phyloP scores from a whole-genome alignment of 2,113 vertebrate species.

The Micronycteris hirsuta region DNA sequence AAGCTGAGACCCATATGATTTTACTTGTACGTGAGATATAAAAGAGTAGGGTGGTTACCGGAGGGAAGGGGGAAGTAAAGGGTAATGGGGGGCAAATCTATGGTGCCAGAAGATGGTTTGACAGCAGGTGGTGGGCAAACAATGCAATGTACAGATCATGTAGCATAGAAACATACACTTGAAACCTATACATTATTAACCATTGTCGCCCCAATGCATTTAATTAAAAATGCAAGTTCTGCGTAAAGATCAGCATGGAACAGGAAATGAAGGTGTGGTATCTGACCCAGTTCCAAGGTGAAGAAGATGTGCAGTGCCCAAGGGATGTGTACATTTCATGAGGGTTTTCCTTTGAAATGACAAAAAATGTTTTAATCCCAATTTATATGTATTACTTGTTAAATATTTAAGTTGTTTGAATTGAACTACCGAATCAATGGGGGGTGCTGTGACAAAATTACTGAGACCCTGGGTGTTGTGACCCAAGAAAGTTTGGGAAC shows the following conservation, averaged over 20 bases:
- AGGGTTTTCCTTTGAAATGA: not conserved
- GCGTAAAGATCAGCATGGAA: not conserved
- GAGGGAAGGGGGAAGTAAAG: too few species aligned
- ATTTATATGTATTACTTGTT: not conserved
- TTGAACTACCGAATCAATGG: not conserved
- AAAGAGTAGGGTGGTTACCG: too few species aligned
- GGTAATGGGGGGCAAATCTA: too few species aligned
- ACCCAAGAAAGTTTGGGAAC: not conserved
- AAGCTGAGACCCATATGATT: too few species aligned
- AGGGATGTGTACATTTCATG: not conserved
- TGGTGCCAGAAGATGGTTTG: too few species aligned
- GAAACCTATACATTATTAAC: too few species aligned
- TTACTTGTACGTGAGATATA: too few species aligned
- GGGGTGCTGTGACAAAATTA: not conserved
- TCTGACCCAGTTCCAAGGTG: not conserved
- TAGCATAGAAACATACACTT: too few species aligned
- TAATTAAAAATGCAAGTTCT: not conserved
- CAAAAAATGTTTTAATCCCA: not conserved
- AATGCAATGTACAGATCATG: too few species aligned
- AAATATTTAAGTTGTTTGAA: not conserved
- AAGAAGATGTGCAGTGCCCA: not conserved
- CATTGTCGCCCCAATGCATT: too few species aligned
- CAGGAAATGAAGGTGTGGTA: not conserved
- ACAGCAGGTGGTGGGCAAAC: too few species aligned
- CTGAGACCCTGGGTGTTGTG: not conserved